These are phyloP conservation scores for Malacoraja senta DNA, from an alignment of 2,797 vertebrate genomes.

Conservation along the genomic window DNA sequence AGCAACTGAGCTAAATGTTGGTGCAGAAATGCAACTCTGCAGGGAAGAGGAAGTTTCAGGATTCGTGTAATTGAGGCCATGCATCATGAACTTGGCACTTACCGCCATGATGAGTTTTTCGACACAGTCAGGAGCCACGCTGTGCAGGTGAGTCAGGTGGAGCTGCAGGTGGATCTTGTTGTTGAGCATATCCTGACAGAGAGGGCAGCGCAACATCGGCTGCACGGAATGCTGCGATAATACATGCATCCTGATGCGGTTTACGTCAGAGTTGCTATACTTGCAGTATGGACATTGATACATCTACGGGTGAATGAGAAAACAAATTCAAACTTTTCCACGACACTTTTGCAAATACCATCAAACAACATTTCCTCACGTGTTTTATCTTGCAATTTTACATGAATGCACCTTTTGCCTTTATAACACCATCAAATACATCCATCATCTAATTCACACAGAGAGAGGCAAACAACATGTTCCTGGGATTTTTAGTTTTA, in stretches of 20 bases:
- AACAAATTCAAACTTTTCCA: too few species aligned
- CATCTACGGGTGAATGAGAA: constrained; percentile 61
- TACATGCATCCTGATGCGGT: constrained; percentile 92
- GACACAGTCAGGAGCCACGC: constrained; percentile 92
- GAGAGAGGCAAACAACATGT: not conserved
- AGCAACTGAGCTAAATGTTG: not conserved
- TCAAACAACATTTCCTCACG: not conserved
- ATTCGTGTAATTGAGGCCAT: not conserved
- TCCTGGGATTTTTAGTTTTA: not conserved
- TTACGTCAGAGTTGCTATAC: constrained; percentile 90
- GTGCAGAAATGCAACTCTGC: constrained; percentile 7
- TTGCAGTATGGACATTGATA: constrained; percentile 99
- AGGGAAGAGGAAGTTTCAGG: not conserved
- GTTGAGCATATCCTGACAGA: constrained; percentile 98
- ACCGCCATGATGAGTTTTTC: constrained; percentile 96
- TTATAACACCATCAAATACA: not conserved
- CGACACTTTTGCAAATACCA: not conserved
- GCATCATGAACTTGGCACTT: constrained; percentile 48
- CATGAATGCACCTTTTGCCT: not conserved
- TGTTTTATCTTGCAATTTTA: not conserved
- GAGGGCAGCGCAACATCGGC: constrained; percentile 90
- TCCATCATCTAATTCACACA: not conserved
- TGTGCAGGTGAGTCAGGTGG: constrained; percentile 98
- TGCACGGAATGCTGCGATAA: constrained; percentile 98
- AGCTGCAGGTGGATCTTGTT: constrained; percentile 98